phyloP scores from a whole-genome alignment of 1,140 invertebrate genomes.

The Brevipalpus yothersi region DNA sequence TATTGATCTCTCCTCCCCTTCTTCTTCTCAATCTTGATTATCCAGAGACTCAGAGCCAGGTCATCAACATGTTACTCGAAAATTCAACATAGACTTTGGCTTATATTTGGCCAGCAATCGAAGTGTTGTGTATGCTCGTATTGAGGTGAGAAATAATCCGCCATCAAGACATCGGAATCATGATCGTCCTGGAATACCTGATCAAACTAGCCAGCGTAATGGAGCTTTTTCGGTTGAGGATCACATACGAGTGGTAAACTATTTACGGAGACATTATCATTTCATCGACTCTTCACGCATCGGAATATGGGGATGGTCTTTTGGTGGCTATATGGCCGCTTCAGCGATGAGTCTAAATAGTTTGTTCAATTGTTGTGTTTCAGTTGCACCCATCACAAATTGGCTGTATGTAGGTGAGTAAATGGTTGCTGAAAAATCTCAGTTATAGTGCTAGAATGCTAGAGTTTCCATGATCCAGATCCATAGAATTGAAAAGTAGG shows the following conservation, averaged over 20 bases:
- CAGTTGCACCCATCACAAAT: slow-evolving; percentile 68
- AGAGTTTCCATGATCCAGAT: no score
- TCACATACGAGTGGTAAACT: slow-evolving; percentile 16
- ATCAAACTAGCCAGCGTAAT: neutral
- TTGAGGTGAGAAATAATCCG: slow-evolving; percentile 1
- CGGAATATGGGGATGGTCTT: slow-evolving; percentile 68
- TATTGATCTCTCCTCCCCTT: neutral
- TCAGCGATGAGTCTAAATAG: slow-evolving; percentile 37
- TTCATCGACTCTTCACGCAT: slow-evolving; percentile 51
- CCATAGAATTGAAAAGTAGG: no score
- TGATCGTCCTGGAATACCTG: no score
- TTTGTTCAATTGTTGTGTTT: slow-evolving; percentile 67
- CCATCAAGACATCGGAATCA: neutral
- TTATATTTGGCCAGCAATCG: slow-evolving; percentile 3
- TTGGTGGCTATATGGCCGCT: slow-evolving; percentile 64
- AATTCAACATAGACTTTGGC: slow-evolving; percentile 3
- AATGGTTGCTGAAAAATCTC: neutral
- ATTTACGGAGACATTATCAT: slow-evolving; percentile 51
- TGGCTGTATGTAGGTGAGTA: slow-evolving; percentile 42
- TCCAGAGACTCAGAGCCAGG: slow-evolving; percentile 1
- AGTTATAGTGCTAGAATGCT: no score
- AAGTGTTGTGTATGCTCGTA: neutral
- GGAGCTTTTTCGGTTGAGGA: slow-evolving; percentile 1
- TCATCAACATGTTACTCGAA: slow-evolving; percentile 2
- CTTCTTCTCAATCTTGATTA: no score